Evolutionary conservation across 2,113 vertebrate genomes (phyloP), one percentile per base, ranked within the genome.

Genomic region (Xenotilapia caudafasciata): DNA sequence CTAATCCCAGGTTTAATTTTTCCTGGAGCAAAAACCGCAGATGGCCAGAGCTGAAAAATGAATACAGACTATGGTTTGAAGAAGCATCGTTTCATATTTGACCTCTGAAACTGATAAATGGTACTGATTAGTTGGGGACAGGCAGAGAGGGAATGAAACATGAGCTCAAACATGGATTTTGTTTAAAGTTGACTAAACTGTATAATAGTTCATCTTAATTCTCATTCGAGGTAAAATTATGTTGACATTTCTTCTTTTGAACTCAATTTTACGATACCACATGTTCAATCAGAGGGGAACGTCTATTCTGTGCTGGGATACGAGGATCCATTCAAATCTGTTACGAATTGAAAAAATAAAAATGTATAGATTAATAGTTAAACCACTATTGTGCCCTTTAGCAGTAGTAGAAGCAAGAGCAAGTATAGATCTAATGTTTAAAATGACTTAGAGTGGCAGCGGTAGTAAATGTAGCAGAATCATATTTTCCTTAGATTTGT

Each of bases 41-140:
- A 47, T 28, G 15, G 42, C 4, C 15, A 28, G 42, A 49, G 2
- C 42, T 19, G 3, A 0, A 77, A 47, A 28, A 19, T 28, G 14
- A 47, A 28, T 47, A 17, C 68, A 75, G 68, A 75, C 21, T 73
- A 6, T 70, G 5, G n/a, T 14, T 70, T 70, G 2, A 42, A 73
- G 5, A 10, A 28, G 6, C 60, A 40, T 65, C 15, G 4, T n/a
- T 12, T 77, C 26, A 49, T n/a, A 31, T 49, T 77, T 77, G 45
- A n/a, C 15, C 26, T 8, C 45, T 19, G 26, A 49, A 77, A 49
- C 0, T n/a, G 70, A 49, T 77, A 6, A 77, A 31, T 1, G 70
- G 23, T 49, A 49, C 26, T 0, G 42, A 77, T 31, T 31, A 49
- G 42, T 28, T 4, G 15, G 0, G 70, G 14, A 49, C 42, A 12